These are phyloP conservation scores for Philotrypesis tridentata DNA, from an alignment of 1,140 invertebrate genomes.

Conservation along the genomic window DNA sequence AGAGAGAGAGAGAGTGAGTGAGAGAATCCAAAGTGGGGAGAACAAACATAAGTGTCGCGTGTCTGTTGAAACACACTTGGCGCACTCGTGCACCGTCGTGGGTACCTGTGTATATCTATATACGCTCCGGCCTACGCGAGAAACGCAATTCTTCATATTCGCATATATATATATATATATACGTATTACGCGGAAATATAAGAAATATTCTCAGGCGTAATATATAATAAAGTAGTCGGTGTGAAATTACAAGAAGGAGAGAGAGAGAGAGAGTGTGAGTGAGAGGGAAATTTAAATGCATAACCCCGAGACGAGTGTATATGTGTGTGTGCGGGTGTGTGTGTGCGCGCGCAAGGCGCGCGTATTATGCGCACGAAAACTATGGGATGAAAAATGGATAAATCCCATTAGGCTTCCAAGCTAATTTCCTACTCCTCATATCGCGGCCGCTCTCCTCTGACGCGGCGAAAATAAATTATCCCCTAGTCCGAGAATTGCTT, in stretches of 20 bases:
- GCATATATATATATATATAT: neutral
- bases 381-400: neutral
- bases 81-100: constrained; percentile 23
- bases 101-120: neutral
- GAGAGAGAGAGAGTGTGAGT: too few species aligned
- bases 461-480: neutral
- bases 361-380: neutral
- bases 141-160: constrained; percentile 4
- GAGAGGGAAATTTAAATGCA: too few species aligned
- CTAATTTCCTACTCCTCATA: neutral
- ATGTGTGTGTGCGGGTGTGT: too few species aligned
- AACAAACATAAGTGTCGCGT: constrained; percentile 65
- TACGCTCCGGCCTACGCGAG: neutral
- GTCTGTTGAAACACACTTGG: constrained; percentile 65
- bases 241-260: too few species aligned
- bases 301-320: too few species aligned
- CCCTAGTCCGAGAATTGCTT: neutral
- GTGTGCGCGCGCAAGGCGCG: too few species aligned
- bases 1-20: constrained; percentile 42
- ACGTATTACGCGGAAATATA: neutral
- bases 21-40: constrained; percentile 46
- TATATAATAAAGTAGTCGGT: too few species aligned
- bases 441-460: neutral
- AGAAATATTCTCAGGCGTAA: neutral
- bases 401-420: neutral